Evolutionary conservation across 2,113 vertebrate genomes (phyloP).

Genomic region (Leiothrix lutea): DNA sequence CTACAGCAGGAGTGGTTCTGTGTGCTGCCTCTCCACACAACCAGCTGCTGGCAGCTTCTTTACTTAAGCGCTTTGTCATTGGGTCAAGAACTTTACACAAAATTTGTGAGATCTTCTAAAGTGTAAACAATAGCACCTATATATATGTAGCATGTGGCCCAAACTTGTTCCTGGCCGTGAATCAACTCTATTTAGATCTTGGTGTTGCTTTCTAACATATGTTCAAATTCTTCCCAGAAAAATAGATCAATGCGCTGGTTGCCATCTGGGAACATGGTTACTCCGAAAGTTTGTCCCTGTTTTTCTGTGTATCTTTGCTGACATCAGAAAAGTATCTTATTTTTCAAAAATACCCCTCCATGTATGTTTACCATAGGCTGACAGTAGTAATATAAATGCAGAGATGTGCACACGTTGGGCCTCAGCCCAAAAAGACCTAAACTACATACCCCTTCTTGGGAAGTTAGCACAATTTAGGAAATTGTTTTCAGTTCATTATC

Average conservation of each 20-base stretch:
- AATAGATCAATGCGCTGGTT: background rate
- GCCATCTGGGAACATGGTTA: background rate
- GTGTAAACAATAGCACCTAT: accelerated
- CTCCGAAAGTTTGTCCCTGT: background rate
- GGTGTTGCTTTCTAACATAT: background rate
- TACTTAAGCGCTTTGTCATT: background rate
- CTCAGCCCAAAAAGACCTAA: background rate
- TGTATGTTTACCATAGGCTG: background rate
- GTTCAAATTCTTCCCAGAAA: background rate
- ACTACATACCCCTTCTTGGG: background rate
- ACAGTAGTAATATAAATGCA: background rate
- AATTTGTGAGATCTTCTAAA: background rate
- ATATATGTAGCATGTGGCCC: background rate
- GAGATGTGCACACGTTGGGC: background rate
- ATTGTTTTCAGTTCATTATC: background rate
- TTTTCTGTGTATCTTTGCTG: background rate
- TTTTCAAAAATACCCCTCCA: background rate
- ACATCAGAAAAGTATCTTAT: background rate
- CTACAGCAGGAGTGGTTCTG: background rate
- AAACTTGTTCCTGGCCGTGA: background rate
- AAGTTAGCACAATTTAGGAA: background rate
- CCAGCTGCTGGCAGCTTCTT: background rate
- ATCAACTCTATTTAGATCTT: background rate
- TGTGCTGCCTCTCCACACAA: background rate
- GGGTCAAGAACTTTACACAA: background rate